Evolutionary conservation across 2,888 invertebrate species (phyloP).

Genomic region (Melitaea athalia): DNA sequence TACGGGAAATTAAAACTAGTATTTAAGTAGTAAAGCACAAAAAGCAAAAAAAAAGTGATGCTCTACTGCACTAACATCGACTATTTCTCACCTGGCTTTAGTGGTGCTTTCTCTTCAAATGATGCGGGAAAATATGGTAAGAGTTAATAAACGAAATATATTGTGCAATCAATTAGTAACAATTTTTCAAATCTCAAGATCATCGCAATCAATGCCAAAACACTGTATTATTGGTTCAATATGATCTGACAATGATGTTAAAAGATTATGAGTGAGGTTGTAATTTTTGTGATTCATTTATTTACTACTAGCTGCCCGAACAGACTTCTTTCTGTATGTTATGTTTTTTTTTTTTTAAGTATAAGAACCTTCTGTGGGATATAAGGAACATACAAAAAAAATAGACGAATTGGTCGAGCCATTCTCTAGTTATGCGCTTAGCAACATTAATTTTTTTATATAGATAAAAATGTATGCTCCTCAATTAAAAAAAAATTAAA

Average conservation of each 20-base stretch:
- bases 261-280: constrained; percentile 48
- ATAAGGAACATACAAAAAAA: too few species aligned
- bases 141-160: constrained; percentile 56
- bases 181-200: constrained; percentile 39
- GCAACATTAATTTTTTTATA: too few species aligned
- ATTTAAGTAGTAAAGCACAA: constrained; percentile 11
- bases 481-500: neutral
- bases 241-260: constrained; percentile 57
- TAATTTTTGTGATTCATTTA: constrained; percentile 41
- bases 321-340: too few species aligned
- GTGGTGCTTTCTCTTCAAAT: constrained; percentile 57
- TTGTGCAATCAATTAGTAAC: constrained; percentile 65
- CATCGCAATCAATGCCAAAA: constrained; percentile 53
- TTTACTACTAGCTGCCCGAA: too few species aligned
- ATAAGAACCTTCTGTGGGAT: too few species aligned
- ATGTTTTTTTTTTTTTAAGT: too few species aligned
- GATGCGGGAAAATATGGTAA: constrained; percentile 63
- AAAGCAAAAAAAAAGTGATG: constrained; percentile 17
- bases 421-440: too few species aligned
- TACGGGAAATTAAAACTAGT: constrained; percentile 1
- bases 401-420: too few species aligned
- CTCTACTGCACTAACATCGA: constrained; percentile 18
- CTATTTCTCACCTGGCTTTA: constrained; percentile 37
- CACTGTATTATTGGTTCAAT: constrained; percentile 35
- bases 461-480: neutral